These are phyloP conservation scores for Lacerta bilineata DNA, from an alignment of 2,797 vertebrate genomes.

Conservation along the genomic window DNA sequence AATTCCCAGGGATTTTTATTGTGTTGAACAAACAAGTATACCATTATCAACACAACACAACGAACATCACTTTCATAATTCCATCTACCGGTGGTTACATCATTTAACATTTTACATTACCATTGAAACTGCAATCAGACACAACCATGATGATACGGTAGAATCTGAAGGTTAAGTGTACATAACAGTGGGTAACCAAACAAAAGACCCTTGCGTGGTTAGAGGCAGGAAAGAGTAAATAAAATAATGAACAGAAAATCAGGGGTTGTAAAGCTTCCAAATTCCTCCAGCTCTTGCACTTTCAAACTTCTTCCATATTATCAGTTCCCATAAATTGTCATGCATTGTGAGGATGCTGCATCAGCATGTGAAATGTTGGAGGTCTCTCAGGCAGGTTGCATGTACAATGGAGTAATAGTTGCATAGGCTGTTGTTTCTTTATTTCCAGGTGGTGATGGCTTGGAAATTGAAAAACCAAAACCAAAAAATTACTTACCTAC, in stretches of 20 bases:
- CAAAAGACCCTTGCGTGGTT: neutral
- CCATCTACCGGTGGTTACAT: no score
- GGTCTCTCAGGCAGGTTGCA: neutral
- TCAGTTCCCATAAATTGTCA: neutral
- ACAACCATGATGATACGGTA: no score
- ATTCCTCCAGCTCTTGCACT: neutral
- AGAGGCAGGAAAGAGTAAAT: no score
- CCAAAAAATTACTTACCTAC: neutral
- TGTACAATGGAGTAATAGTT: neutral
- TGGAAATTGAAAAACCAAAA: neutral
- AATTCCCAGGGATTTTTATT: no score
- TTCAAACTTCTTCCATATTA: neutral
- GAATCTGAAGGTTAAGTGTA: neutral
- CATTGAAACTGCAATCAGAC: no score
- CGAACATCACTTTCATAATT: no score
- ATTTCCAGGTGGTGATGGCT: neutral
- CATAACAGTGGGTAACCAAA: fast-evolving
- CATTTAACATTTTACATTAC: no score
- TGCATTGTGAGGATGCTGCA: neutral
- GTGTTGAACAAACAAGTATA: no score
- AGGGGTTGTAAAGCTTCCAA: neutral
- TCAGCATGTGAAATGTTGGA: no score
- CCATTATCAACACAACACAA: no score
- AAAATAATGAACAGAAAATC: no score
- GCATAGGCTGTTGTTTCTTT: neutral